Evolutionary conservation across 2,113 vertebrate species (phyloP).

Genomic region (Phrynosoma platyrhinos): DNA sequence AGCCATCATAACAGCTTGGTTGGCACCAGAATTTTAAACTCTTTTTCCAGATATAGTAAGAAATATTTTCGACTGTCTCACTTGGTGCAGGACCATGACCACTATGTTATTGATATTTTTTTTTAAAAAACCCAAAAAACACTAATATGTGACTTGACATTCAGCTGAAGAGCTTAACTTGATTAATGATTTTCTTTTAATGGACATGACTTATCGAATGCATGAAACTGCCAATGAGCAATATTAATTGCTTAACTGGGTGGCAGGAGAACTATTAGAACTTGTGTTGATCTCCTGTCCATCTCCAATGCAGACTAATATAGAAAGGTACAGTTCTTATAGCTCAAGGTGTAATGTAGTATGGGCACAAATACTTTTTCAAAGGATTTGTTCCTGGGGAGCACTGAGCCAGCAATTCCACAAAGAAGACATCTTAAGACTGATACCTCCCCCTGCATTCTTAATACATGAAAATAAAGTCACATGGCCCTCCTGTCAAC

Average conservation of each 20-base stretch:
- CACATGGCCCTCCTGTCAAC: neutral
- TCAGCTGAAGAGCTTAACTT: neutral
- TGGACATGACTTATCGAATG: neutral
- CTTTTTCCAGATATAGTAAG: constrained; percentile 7
- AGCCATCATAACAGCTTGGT: constrained; percentile 33
- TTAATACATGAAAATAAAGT: neutral
- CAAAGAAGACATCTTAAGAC: neutral
- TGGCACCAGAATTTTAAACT: constrained; percentile 53
- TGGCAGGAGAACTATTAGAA: no score
- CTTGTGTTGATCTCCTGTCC: no score
- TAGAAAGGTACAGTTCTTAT: neutral
- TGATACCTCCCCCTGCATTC: neutral
- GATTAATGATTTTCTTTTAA: neutral
- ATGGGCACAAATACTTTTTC: neutral
- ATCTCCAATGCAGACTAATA: neutral
- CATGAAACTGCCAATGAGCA: no score
- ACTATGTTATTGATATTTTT: constrained; percentile 19
- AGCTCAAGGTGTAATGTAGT: neutral
- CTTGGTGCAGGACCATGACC: constrained; percentile 32
- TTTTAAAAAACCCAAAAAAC: constrained; percentile 17
- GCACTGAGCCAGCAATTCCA: neutral
- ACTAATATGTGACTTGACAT: constrained; percentile 25
- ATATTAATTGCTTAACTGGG: no score
- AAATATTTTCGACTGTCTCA: constrained; percentile 15
- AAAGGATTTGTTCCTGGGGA: neutral